Conservation (phyloP, 2,113 vertebrate genomes). For the Cyanistes caeruleus region DNA sequence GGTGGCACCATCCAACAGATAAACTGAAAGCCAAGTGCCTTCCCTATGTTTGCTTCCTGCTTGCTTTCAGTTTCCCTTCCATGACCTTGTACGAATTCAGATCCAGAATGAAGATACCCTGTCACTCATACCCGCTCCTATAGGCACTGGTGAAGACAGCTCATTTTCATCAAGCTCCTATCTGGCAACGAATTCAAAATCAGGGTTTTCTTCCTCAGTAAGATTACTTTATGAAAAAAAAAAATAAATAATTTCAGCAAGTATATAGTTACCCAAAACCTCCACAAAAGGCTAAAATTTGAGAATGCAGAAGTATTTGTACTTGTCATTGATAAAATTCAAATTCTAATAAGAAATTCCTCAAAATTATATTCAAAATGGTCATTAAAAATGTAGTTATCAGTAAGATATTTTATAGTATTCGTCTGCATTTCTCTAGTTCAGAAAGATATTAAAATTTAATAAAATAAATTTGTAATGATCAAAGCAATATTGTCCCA, state of each 20-base stretch:
- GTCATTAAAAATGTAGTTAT: neutral
- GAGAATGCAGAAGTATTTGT: neutral
- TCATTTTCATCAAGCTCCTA: neutral
- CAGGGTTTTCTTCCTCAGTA: neutral
- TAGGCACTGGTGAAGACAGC: neutral
- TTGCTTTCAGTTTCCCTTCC: neutral
- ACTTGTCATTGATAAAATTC: neutral
- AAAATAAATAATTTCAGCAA: neutral
- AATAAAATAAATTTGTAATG: neutral
- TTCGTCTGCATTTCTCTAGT: neutral
- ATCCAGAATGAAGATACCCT: neutral
- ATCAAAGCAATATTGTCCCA: neutral
- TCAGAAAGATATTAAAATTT: neutral
- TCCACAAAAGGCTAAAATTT: neutral
- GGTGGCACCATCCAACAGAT: neutral
- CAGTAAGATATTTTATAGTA: neutral
- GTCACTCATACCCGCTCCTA: neutral
- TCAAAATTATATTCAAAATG: neutral
- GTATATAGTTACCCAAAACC: neutral
- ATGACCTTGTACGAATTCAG: neutral
- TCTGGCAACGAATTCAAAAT: neutral
- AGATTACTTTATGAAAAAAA: neutral
- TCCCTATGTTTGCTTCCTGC: neutral
- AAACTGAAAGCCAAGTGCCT: neutral
- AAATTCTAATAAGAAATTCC: neutral